phyloP scores from a whole-genome alignment of 2,113 vertebrate genomes.

The Callospermophilus lateralis region DNA sequence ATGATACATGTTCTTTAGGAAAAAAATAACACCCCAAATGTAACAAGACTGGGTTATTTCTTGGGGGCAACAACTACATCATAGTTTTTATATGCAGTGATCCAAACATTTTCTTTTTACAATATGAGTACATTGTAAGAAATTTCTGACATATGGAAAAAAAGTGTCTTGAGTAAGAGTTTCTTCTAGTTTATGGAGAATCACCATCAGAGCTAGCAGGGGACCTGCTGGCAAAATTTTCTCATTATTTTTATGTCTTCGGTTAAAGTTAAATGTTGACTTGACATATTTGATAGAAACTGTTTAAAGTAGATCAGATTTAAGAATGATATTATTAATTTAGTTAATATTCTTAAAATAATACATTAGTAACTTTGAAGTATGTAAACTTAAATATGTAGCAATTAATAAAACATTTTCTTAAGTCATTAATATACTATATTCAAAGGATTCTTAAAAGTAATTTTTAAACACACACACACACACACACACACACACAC shows the following conservation, averaged over 20 bases:
- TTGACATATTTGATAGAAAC: neutral
- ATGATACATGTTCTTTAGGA: neutral
- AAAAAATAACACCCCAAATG: neutral
- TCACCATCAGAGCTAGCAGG: neutral
- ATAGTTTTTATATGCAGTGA: neutral
- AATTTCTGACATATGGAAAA: neutral
- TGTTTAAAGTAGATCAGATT: constrained; percentile 5
- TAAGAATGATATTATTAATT: neutral
- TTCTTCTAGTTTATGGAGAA: neutral
- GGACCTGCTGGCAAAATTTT: neutral
- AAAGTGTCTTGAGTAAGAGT: neutral
- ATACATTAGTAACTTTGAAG: neutral
- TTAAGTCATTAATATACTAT: neutral
- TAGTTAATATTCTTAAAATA: neutral
- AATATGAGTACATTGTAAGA: neutral
- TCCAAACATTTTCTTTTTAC: neutral
- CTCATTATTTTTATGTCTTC: neutral
- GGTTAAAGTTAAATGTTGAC: neutral
- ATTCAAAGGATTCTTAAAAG: constrained; percentile 44
- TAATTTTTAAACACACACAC: neutral
- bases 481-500: no score
- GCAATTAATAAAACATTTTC: constrained; percentile 48
- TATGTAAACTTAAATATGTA: neutral
- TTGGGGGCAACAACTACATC: neutral
- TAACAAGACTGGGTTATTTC: neutral